phyloP scores from a whole-genome alignment of 2,113 vertebrate species.

The Sakesphorus luctuosus region DNA sequence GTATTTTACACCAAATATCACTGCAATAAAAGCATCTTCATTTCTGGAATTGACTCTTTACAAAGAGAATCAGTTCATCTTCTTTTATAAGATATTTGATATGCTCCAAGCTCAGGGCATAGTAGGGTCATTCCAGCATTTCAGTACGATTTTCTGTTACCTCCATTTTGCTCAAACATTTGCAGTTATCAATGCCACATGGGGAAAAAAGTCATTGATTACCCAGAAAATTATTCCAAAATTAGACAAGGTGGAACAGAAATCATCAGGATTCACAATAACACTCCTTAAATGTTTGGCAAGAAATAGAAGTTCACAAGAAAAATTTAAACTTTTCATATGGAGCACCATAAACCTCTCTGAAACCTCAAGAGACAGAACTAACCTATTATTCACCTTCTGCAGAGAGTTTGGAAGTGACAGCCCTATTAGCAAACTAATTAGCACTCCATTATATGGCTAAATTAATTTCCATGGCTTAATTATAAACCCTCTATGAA shows the following conservation, averaged over 20 bases:
- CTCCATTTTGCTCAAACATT: background rate
- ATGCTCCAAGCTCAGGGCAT: background rate
- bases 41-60: background rate
- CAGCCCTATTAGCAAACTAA: constrained; percentile 42
- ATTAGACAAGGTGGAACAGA: background rate
- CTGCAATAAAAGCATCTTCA: background rate
- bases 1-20: background rate
- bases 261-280: background rate
- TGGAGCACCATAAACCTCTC: background rate
- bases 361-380: background rate
- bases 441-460: constrained; percentile 31
- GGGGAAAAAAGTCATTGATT: background rate
- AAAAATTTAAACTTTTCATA: background rate
- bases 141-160: background rate
- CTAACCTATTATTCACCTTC: constrained; percentile 40
- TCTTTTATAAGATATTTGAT: background rate
- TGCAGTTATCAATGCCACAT: background rate
- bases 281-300: background rate
- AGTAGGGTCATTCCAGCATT: background rate
- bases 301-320: background rate
- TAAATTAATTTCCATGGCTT: constrained; percentile 38
- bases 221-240: background rate
- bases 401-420: constrained; percentile 13
- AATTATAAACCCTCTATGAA: constrained; percentile 21
- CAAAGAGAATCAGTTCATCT: background rate